Base-by-base conservation (phyloP, 2,888 invertebrate species). In the Punctoribates punctum region DNA sequence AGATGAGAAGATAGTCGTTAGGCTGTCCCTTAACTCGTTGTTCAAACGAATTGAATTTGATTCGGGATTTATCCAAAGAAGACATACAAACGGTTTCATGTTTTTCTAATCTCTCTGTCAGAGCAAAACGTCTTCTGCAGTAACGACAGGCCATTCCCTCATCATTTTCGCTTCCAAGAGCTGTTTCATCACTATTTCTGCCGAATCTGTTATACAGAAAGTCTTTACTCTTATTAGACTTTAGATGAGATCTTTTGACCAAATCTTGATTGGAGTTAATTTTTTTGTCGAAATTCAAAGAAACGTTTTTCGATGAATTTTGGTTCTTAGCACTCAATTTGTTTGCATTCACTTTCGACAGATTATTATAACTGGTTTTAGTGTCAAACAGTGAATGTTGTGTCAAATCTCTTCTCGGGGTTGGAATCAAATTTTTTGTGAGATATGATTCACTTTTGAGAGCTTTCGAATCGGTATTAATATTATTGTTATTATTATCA, bases 1-100 rank as follows among this genome's bases (percentile, higher is more conserved):
- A 73, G 4, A 17, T 38, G 6, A n/a, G 5, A 1, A 73, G 13
- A 57, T 57, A 73, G 20, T 73, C 73, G 8, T 51, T 73, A 6
- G 73, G 73, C 29, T 73, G 73, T 38, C 60, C 73, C 38, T 73
- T 73, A 42, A 73, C 54, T 38, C 72, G 42, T 48, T 72, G 72
- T 48, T 72, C 3, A 27, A 23, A n/a, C 8, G 72, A 72, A 25
- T 72, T 38, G 17, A 46, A 72, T n/a, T 23, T 25, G 15, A 20
- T 8, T 3, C 72, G 17, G 27, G 42, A 25, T 15, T 72, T 72
- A 25, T 48, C 17, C 11, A 42, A 20, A 15, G 17, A 9, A 15
- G 48, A 42, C 38, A 46, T 23, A 27, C 72, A 72, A 46, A 72
- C 25, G 0, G 72, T 5, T 48, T 72, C 46, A 17, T 72, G 72